A percentile compares a stretch with the other conserved stretches of the same genome.
phyloP scores from a whole-genome alignment of 1,140 invertebrate species.

The Aphelenchoides fujianensis region DNA sequence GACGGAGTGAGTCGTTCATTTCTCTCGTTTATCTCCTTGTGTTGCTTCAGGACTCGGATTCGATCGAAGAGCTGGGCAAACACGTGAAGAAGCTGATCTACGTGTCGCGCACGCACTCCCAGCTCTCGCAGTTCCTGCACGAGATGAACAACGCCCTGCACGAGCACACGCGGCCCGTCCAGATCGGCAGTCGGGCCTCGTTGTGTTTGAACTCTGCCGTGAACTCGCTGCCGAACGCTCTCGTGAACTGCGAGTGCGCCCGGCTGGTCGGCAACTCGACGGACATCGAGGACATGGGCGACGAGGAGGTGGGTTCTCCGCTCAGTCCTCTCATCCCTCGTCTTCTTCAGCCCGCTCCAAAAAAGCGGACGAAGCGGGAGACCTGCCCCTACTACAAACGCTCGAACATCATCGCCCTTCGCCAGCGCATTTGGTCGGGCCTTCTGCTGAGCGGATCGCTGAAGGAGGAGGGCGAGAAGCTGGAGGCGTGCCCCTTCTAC shows the following conservation, averaged over 20 bases:
- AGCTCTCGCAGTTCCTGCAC: conserved; percentile 6
- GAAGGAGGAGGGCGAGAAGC: not conserved
- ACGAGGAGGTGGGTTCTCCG: not conserved
- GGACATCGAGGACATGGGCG: conserved; percentile 21
- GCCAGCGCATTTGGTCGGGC: conserved; percentile 8
- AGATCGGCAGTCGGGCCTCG: conserved; percentile 14
- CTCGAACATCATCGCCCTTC: not conserved
- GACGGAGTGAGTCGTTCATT: not conserved
- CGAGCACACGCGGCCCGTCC: not conserved
- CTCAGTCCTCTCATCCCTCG: not conserved
- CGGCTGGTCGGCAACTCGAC: conserved; percentile 3
- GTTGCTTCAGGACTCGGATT: conserved; percentile 6
- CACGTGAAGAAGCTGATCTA: not conserved
- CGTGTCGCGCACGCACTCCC: conserved; percentile 9
- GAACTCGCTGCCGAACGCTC: conserved; percentile 1
- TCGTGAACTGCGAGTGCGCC: conserved; percentile 18
- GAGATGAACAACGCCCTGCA: conserved; percentile 7
- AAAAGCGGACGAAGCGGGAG: conserved; percentile 10
- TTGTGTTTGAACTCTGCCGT: conserved; percentile 20
- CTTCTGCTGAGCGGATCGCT: not conserved
- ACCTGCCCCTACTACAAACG: conserved; percentile 11
- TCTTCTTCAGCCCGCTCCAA: conserved; percentile 4
- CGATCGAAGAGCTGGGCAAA: not conserved
- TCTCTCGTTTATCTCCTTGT: not conserved
- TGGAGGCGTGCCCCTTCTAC: conserved; percentile 17